These are phyloP conservation scores for Brachyhypopomus gauderio DNA, from an alignment of 2,113 vertebrate genomes.

Conservation along the genomic window DNA sequence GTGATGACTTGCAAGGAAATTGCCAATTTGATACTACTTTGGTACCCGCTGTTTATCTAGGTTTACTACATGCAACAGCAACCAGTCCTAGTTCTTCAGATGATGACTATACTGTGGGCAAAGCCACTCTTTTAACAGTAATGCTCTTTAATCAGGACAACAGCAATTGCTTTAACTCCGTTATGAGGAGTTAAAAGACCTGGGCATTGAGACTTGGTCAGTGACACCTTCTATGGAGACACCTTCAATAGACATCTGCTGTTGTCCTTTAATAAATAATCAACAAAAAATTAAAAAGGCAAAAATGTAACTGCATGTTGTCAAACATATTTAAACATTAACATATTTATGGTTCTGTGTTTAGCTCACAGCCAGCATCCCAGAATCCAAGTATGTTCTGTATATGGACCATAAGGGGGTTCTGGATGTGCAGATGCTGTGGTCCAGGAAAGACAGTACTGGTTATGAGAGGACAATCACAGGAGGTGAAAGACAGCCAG, in stretches of 20 bases:
- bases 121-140: neutral
- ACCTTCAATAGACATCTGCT: too few species aligned
- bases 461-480: neutral
- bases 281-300: too few species aligned
- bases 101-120: conserved; percentile 1
- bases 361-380: too few species aligned
- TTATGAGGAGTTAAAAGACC: conserved; percentile 1
- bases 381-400: too few species aligned
- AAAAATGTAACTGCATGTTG: too few species aligned
- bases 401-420: too few species aligned
- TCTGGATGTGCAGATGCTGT: neutral
- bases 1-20: conserved; percentile 6
- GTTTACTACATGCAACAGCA: conserved; percentile 2
- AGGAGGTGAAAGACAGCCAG: conserved; percentile 14
- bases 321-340: too few species aligned
- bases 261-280: too few species aligned
- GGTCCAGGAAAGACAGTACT: neutral
- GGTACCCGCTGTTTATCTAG: neutral
- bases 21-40: conserved; percentile 3
- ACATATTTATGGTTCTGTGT: too few species aligned
- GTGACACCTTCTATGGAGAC: too few species aligned
- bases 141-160: neutral
- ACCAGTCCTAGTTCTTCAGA: conserved; percentile 8
- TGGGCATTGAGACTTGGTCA: neutral
- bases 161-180: neutral